Evolutionary conservation across 1,140 invertebrate species (phyloP), one percentile per base, ranked within the genome.

Genomic region (Zaprionus lachaisei): DNA sequence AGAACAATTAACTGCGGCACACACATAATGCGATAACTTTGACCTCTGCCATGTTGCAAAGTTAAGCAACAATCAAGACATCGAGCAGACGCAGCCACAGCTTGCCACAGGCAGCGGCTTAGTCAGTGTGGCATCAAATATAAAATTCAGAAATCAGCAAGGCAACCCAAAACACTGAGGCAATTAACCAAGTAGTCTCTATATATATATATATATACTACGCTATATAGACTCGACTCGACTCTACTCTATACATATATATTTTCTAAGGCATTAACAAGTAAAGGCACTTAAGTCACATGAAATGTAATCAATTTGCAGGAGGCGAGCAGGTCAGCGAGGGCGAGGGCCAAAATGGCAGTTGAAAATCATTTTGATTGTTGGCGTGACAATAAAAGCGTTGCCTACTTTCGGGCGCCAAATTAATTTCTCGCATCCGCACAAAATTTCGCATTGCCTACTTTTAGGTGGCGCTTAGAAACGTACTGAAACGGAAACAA

Each of bases 1-100:
- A 80, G 72, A 86, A 86, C 83, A 87, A 86, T 86, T 86, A 87
- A 77, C 65, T 69, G 57, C 15, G 24, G 60, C 54, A 63, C 66
- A 71, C 70, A 74, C 72, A 55, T 63, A 73, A 79, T 65, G 67
- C 69, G 61, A 77, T 55, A 20, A 51, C 47, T 68, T 55, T 44
- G 54, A 49, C 60, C 69, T 62, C 15, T n/a, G 44, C 31, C 51
- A 24, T 44, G 49, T 34, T 41, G 67, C 51, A 72, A 77, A 64
- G 65, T 77, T 61, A 72, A 79, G 68, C 41, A 60, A 41, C 44
- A 63, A 34, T 51, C 65, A 49, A 49, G 58, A n/a, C 15, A 58
- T 63, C 41, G 15, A 44, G 47, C 38, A 41, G 20, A 1, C 9
- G 47, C n/a, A 20, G 17, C 38, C 37, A 9, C 38, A 15, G 12